Evolutionary conservation across 2,113 vertebrate genomes (phyloP), one percentile per base, ranked within the genome.

Genomic region (Myiozetetes cayanensis): DNA sequence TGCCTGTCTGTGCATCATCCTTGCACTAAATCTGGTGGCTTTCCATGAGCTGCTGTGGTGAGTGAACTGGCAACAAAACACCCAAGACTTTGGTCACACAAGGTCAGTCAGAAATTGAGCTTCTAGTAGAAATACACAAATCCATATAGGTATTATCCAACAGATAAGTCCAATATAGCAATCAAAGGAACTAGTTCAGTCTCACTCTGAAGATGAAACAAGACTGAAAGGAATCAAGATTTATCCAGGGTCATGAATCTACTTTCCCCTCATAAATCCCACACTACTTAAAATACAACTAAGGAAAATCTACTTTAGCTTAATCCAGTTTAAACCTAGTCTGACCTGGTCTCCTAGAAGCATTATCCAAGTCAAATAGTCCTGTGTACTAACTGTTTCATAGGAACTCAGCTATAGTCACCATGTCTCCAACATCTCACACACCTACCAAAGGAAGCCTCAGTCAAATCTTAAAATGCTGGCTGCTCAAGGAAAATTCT

Each of bases 271-370:
- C 71, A 55, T 87, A 95, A 97, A 87, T 75, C 59, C 61, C n/a
- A 22, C 77, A 65, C 75, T 93, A 91, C 78, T 98, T 96, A 91
- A 93, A 93, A 86, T 50, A 97, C 70, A 93, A 82, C 78, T 46
- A 92, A 84, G 37, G 74, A 88, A 92, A 95, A 87, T 92, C 77
- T 90, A 75, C 94, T 95, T 90, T 93, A 96, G 91, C 82, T 53
- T 98, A 96, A 97, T 93, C 76, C 83, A 97, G 88, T 97, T 98
- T 95, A 96, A 98, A 97, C 47, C 90, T 88, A 17, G 47, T 67
- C 82, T 97, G 94, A 96, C 76, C 83, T 65, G 12, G 67, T 92
- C 84, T 90, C 61, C 77, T 63, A 97, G 85, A 95, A 96, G 90
- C 72, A 74, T 78, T 95, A 97, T 85, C 62, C 76, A 91, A 75